These are phyloP conservation scores for Leptinotarsa texana DNA, from an alignment of 1,140 invertebrate genomes.

Conservation along the genomic window DNA sequence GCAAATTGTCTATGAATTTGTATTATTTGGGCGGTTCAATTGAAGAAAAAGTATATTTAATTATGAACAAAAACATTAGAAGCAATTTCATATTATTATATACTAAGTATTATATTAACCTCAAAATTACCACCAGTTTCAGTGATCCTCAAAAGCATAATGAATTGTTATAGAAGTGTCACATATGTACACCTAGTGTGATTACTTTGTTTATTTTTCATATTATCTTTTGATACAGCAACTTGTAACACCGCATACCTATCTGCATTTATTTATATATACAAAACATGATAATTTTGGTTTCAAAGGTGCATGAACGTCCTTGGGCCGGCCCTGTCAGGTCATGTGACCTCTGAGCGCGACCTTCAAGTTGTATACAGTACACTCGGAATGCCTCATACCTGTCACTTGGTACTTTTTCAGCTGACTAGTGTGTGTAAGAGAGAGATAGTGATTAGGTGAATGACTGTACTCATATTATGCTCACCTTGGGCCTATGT, in stretches of 20 bases:
- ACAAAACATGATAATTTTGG: background rate
- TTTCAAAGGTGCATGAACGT: conserved; percentile 26
- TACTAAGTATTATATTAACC: too few species aligned
- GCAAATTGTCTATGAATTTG: too few species aligned
- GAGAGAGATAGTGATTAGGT: conserved; percentile 30
- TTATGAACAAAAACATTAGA: too few species aligned
- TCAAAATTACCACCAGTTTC: too few species aligned
- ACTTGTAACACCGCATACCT: background rate
- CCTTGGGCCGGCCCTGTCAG: conserved; percentile 33
- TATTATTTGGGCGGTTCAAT: too few species aligned
- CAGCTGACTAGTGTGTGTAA: conserved; percentile 21
- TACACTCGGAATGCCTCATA: conserved; percentile 37
- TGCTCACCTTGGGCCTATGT: conserved; percentile 46
- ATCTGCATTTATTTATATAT: background rate
- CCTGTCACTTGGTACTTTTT: conserved; percentile 29
- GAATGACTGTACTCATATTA: conserved; percentile 41
- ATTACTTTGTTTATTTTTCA: background rate
- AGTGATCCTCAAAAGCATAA: too few species aligned
- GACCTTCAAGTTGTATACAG: conserved; percentile 40
- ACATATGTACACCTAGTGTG: background rate
- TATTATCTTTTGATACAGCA: background rate
- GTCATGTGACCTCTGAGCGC: conserved; percentile 41
- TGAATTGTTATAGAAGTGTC: too few species aligned
- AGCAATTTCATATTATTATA: too few species aligned
- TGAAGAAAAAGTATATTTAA: too few species aligned